Conservation (phyloP, 2,797 vertebrate genomes). For the Harpagifer antarcticus region DNA sequence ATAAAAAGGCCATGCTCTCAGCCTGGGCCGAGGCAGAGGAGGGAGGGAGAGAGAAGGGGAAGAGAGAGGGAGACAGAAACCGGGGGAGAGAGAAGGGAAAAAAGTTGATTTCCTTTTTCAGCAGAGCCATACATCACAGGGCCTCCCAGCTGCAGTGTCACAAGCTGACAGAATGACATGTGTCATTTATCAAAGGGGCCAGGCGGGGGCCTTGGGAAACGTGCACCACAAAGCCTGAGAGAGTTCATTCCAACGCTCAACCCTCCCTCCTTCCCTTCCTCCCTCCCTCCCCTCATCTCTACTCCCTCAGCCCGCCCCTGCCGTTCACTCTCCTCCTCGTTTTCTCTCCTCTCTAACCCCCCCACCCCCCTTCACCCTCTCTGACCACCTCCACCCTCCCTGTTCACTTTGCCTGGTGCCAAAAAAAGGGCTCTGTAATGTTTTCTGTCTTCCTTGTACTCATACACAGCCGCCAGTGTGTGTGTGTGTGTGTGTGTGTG, state of each 20-base stretch:
- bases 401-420: conserved; percentile 90
- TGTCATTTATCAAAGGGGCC: conserved; percentile 99
- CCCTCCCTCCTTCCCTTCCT: conserved; percentile 82
- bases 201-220: conserved; percentile 97
- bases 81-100: conserved; percentile 76
- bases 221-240: conserved; percentile 97
- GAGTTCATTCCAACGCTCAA: conserved; percentile 94
- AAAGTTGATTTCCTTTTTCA: conserved; percentile 97
- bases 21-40: conserved; percentile 79
- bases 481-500: conserved; percentile 21
- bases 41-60: conserved; percentile 53
- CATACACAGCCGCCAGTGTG: conserved; percentile 39
- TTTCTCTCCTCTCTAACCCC: conserved; percentile 53
- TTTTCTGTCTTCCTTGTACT: conserved; percentile 87
- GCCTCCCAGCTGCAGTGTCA: conserved; percentile 98
- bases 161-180: conserved; percentile 99
- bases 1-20: conserved; percentile 93
- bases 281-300: conserved; percentile 67
- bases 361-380: not conserved
- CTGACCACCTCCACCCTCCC: conserved; percentile 78
- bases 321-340: conserved; percentile 72
- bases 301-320: conserved; percentile 75
- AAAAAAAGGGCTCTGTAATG: conserved; percentile 90
- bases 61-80: conserved; percentile 62
- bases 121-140: conserved; percentile 94